A percentile compares a stretch with the other conserved stretches of the same genome.
phyloP scores from a whole-genome alignment of 2,113 vertebrate species.

The Varanus komodoensis region DNA sequence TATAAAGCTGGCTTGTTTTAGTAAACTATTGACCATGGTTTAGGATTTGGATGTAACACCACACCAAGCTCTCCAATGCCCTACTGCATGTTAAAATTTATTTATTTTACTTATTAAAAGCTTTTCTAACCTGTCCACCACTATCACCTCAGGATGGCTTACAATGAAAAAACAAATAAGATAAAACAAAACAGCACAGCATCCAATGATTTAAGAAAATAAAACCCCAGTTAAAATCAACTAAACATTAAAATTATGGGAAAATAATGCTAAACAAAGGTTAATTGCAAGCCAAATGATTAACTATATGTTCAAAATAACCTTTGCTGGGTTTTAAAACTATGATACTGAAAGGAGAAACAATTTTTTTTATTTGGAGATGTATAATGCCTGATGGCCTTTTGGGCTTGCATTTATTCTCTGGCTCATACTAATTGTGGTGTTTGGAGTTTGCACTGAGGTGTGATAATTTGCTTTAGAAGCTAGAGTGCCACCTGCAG shows the following conservation, averaged over 20 bases:
- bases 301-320: conserved; percentile 11
- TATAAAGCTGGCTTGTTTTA: neutral
- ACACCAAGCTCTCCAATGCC: too few species aligned
- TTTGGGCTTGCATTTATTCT: neutral
- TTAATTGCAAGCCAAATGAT: neutral
- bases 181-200: too few species aligned
- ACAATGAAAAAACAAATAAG: too few species aligned
- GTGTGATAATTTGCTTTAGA: neutral
- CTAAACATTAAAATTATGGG: too few species aligned
- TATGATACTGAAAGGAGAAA: neutral
- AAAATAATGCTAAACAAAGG: neutral
- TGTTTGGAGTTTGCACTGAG: neutral
- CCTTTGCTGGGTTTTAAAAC: neutral
- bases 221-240: neutral
- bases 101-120: too few species aligned
- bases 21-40: neutral
- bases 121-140: too few species aligned
- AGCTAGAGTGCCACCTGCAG: neutral
- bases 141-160: too few species aligned
- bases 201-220: too few species aligned
- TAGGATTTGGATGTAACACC: too few species aligned
- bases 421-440: neutral
- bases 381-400: neutral
- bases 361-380: neutral
- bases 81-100: too few species aligned